Evolutionary conservation across 2,797 vertebrate species (phyloP).

Genomic region (Siniperca scherzeri): DNA sequence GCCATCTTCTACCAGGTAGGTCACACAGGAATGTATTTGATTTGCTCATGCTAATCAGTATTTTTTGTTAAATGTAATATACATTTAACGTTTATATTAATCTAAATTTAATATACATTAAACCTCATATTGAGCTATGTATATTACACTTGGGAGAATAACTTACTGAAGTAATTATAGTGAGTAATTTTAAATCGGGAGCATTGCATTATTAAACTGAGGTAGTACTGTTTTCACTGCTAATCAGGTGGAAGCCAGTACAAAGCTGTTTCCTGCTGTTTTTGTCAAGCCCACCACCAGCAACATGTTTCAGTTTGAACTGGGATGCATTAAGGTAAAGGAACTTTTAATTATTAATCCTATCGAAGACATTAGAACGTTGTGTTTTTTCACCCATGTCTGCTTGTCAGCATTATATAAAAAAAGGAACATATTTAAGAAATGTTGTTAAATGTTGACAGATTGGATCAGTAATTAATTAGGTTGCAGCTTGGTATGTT

Average conservation of each 20-base stretch:
- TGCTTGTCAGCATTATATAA: background rate
- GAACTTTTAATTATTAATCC: background rate
- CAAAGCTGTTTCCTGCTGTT: constrained; percentile 95
- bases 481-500: constrained; percentile 2
- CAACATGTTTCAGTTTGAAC: constrained; percentile 95
- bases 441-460: background rate
- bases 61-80: constrained; percentile 5
- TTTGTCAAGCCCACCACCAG: constrained; percentile 94
- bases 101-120: constrained; percentile 8
- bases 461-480: constrained; percentile 18
- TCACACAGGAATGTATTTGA: constrained; percentile 10
- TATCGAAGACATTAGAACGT: background rate
- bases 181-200: constrained; percentile 9
- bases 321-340: constrained; percentile 93
- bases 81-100: background rate
- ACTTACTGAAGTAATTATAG: background rate
- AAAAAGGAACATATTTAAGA: background rate
- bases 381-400: background rate
- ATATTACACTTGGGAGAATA: background rate
- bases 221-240: background rate
- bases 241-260: constrained; percentile 93
- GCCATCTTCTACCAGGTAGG: constrained; percentile 91
- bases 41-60: background rate
- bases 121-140: background rate
- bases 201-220: constrained; percentile 19